Evolutionary conservation across 2,113 vertebrate genomes (phyloP).

Genomic region (Nothocercus julius): DNA sequence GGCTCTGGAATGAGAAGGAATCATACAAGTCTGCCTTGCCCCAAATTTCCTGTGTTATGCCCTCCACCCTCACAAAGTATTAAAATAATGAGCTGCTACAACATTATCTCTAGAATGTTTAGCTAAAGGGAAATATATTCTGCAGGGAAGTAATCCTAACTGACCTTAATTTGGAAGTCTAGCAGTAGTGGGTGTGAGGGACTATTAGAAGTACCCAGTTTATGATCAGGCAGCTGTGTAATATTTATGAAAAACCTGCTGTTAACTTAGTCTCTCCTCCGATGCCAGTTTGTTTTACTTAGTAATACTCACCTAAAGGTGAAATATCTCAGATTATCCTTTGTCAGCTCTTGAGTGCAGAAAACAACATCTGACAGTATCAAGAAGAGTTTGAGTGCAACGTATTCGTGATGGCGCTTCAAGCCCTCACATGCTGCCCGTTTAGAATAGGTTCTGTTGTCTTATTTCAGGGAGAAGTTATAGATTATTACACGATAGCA

Average conservation of each 20-base stretch:
- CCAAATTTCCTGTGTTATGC: not conserved
- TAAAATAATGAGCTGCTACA: not conserved
- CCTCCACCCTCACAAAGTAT: not conserved
- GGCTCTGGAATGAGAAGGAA: not conserved
- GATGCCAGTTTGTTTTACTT: not conserved
- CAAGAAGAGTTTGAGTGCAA: not conserved
- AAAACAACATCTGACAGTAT: not conserved
- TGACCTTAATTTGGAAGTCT: not conserved
- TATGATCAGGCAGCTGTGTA: not conserved
- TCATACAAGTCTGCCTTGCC: not conserved
- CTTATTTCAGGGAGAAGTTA: not conserved
- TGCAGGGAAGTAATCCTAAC: not conserved
- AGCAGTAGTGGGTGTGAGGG: not conserved
- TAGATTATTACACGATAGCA: not conserved
- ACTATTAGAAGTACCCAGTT: not conserved
- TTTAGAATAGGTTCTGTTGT: not conserved
- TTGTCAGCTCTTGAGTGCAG: not conserved
- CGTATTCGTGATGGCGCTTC: not conserved
- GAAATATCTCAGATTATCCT: not conserved
- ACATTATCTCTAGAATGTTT: not conserved
- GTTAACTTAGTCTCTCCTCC: not conserved
- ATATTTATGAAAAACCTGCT: not conserved
- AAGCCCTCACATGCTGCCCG: not conserved
- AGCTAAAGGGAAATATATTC: not conserved
- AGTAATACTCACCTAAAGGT: not conserved